phyloP scores from a whole-genome alignment of 2,888 invertebrate genomes.

The Eristalis intricaria region DNA sequence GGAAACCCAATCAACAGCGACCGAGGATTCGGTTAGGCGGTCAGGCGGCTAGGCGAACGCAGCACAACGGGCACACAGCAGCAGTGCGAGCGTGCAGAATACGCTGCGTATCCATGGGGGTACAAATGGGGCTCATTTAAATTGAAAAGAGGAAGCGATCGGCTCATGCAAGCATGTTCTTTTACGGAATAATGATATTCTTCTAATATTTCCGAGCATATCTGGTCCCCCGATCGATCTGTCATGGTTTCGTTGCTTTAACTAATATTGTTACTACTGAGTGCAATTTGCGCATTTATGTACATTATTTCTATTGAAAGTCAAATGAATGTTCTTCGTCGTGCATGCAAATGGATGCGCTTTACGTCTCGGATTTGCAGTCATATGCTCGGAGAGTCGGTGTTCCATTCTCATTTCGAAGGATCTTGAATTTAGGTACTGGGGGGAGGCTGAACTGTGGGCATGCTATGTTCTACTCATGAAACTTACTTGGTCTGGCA shows the following conservation, averaged over 20 bases:
- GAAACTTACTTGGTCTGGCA: no score
- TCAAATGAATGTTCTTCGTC: conserved; percentile 15
- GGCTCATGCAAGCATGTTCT: conserved; percentile 52
- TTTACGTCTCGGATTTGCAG: conserved; percentile 30
- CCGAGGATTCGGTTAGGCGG: neutral
- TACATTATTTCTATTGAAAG: conserved; percentile 49
- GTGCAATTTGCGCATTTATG: conserved; percentile 64
- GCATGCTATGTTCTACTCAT: no score
- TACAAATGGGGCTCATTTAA: conserved; percentile 69
- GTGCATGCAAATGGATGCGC: neutral
- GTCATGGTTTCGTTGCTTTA: conserved; percentile 65
- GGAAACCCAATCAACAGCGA: conserved; percentile 40
- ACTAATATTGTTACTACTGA: conserved; percentile 56
- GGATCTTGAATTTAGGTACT: no score
- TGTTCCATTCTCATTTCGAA: no score
- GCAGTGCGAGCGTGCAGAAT: neutral
- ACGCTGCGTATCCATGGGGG: conserved; percentile 22
- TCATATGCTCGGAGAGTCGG: neutral
- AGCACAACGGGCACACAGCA: neutral
- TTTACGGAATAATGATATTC: conserved; percentile 72
- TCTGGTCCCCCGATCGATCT: conserved; percentile 69
- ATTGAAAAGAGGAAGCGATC: conserved; percentile 69
- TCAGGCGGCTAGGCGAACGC: neutral
- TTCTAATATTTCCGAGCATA: conserved; percentile 72
- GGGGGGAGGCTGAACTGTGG: no score